These are phyloP conservation scores for Prunella himalayana DNA, from an alignment of 2,113 vertebrate genomes.

Conservation along the genomic window DNA sequence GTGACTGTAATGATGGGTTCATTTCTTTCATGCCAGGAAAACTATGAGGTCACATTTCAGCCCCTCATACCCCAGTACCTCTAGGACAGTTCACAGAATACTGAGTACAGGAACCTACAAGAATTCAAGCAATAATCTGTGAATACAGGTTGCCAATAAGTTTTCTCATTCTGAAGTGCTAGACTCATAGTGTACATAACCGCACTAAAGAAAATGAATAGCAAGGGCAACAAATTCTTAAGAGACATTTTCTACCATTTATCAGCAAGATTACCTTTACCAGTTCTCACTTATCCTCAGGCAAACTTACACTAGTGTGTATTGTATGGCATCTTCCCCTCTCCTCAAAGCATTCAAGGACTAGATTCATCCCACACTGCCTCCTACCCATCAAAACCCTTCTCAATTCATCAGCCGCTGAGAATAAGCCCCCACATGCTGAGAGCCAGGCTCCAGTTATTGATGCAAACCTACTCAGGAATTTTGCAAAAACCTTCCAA, in stretches of 20 bases:
- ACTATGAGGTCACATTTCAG: not conserved
- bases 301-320: not conserved
- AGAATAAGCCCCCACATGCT: not conserved
- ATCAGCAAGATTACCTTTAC: not conserved
- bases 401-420: not conserved
- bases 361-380: not conserved
- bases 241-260: not conserved
- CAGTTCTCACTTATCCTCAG: not conserved
- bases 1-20: not conserved
- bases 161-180: not conserved
- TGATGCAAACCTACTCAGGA: not conserved
- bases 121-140: not conserved
- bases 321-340: not conserved
- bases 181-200: not conserved
- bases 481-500: not conserved
- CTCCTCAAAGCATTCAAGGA: not conserved
- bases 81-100: not conserved
- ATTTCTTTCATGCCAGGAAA: not conserved
- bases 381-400: not conserved
- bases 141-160: not conserved
- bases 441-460: not conserved
- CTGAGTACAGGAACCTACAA: not conserved
- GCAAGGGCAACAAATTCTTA: not conserved
- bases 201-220: not conserved
- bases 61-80: not conserved